Percentiles rank a stretch among this genome's conserved stretches.
phyloP scores from a whole-genome alignment of 1,140 invertebrate genomes.

The Tetramorium parvispinum region DNA sequence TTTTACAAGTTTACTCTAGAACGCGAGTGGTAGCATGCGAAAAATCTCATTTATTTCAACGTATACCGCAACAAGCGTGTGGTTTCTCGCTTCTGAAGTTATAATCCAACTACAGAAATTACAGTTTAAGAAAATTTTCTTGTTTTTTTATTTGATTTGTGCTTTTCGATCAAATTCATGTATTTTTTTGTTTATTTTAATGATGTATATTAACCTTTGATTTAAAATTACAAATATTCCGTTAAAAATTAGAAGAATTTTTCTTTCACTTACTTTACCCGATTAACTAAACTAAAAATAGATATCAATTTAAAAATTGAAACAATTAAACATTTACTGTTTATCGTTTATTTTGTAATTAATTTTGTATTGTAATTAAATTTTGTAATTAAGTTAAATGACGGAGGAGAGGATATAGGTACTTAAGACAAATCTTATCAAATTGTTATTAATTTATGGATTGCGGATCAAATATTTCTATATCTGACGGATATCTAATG shows the following conservation, averaged over 20 bases:
- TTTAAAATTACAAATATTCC: not conserved
- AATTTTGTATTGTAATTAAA: too few species aligned
- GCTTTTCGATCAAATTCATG: not conserved
- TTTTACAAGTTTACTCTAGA: constrained; percentile 32
- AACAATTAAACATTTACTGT: not conserved
- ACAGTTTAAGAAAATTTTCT: not conserved
- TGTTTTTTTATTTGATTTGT: not conserved
- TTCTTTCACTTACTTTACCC: not conserved
- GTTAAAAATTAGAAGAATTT: not conserved
- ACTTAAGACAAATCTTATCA: not conserved
- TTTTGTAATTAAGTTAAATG: not conserved
- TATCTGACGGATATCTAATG: constrained; percentile 19
- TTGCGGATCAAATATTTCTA: constrained; percentile 17
- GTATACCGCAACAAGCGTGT: constrained; percentile 1
- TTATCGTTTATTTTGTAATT: not conserved
- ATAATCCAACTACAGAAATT: constrained; percentile 10
- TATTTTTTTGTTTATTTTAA: not conserved
- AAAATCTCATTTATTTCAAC: constrained; percentile 60
- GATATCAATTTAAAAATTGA: not conserved
- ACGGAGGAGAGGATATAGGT: not conserved
- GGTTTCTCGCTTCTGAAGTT: constrained; percentile 24
- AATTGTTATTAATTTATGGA: constrained; percentile 20
- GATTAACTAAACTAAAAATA: not conserved
- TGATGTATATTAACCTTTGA: not conserved
- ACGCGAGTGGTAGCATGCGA: constrained; percentile 6